Conservation (phyloP, 1,140 invertebrate species). For the Mycetomoellerius zeteki region DNA sequence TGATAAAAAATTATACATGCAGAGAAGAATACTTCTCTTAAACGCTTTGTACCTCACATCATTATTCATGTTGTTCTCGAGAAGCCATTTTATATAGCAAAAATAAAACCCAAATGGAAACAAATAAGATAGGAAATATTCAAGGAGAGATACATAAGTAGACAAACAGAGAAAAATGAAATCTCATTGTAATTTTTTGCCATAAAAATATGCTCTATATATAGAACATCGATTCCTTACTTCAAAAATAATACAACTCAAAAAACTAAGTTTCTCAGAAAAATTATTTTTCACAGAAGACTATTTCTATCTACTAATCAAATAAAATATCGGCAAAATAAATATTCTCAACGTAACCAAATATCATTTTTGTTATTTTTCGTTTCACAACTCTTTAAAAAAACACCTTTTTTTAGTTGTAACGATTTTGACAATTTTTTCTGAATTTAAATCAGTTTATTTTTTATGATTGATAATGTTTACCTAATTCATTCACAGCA, state of each 20-base stretch:
- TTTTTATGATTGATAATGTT: no score
- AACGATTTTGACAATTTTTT: no score
- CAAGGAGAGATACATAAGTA: background rate
- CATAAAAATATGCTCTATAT: background rate
- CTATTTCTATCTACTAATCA: background rate
- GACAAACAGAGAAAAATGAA: background rate
- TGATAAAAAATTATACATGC: background rate
- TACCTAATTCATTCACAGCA: no score
- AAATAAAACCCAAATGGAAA: background rate
- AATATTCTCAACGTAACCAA: no score
- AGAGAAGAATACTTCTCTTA: background rate
- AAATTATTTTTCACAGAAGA: background rate
- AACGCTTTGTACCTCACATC: background rate
- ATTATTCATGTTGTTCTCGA: constrained; percentile 10
- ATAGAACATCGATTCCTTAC: background rate
- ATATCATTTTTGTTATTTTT: no score
- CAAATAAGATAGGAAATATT: constrained; percentile 5
- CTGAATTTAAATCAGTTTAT: no score
- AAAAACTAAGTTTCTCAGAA: no score
- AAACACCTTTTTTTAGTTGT: no score
- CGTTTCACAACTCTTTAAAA: no score
- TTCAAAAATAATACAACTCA: no score
- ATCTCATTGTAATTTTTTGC: background rate
- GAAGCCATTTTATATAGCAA: constrained; percentile 17
- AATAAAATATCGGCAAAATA: no score